A percentile compares a stretch with the other conserved stretches of the same genome.
Evolutionary conservation across 2,797 vertebrate species (phyloP).

Genomic region (Rhinatrema bivittatum): DNA sequence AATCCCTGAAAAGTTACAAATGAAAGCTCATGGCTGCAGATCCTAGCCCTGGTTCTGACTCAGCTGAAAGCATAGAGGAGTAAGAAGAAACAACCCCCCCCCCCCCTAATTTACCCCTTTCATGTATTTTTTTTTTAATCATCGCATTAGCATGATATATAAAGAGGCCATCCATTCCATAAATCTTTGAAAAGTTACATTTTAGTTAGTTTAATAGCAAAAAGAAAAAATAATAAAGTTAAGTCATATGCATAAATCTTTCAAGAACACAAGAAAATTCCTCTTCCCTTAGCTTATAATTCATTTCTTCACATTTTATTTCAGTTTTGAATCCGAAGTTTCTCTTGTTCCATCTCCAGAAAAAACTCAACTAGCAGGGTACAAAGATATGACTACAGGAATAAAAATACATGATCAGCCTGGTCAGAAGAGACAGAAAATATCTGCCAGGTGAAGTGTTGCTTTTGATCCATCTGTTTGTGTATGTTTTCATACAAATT

Average conservation of each 20-base stretch:
- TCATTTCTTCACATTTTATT: conserved; percentile 58
- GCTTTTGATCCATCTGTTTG: conserved; percentile 50
- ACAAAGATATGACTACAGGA: conserved; percentile 45
- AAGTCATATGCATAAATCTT: conserved; percentile 54
- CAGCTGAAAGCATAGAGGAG: too few species aligned
- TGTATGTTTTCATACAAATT: too few species aligned
- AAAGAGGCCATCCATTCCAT: conserved; percentile 39
- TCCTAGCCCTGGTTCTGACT: too few species aligned
- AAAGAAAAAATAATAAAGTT: conserved; percentile 41
- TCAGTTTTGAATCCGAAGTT: conserved; percentile 52
- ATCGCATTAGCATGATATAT: too few species aligned
- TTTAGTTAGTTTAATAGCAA: conserved; percentile 33
- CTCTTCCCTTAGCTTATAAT: conserved; percentile 35
- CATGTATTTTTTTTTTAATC: too few species aligned
- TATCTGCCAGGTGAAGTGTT: conserved; percentile 41
- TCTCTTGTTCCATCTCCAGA: conserved; percentile 51
- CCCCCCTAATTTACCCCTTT: too few species aligned
- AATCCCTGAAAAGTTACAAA: conserved; percentile 26
- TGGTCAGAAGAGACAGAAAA: conserved; percentile 33
- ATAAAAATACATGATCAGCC: conserved; percentile 52
- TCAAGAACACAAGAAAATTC: conserved; percentile 43
- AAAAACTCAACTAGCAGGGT: conserved; percentile 38
- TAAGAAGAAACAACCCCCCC: too few species aligned
- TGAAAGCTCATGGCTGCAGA: conserved; percentile 34
- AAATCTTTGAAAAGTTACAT: conserved; percentile 32